A percentile compares a stretch with the other conserved stretches of the same genome.
These are phyloP conservation scores for Emmelina monodactyla DNA, from an alignment of 2,888 invertebrate genomes.

Conservation along the genomic window DNA sequence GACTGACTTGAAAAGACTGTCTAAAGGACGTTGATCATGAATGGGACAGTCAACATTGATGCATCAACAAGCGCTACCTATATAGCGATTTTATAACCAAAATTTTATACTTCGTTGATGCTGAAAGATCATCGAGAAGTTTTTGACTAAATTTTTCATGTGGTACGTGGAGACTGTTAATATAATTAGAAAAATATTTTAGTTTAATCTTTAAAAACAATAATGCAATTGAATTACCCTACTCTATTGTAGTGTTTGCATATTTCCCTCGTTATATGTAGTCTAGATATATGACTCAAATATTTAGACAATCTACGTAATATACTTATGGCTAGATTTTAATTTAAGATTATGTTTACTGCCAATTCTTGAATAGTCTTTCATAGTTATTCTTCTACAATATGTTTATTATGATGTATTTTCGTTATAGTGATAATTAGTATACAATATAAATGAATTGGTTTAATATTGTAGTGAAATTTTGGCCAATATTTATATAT, in stretches of 20 bases:
- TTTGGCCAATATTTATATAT: constrained; percentile 31
- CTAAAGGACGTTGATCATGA: constrained; percentile 41
- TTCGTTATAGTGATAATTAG: constrained; percentile 26
- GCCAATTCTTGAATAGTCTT: background rate
- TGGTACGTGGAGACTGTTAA: background rate
- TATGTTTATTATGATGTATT: background rate
- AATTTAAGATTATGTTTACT: background rate
- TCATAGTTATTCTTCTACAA: background rate
- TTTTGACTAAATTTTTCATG: background rate
- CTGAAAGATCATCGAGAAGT: background rate
- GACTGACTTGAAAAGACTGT: constrained; percentile 66
- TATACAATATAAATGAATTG: constrained; percentile 36
- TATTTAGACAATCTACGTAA: too few species aligned
- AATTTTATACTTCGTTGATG: too few species aligned
- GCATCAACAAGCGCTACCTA: too few species aligned
- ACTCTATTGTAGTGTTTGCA: background rate
- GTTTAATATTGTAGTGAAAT: constrained; percentile 53
- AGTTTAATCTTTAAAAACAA: background rate
- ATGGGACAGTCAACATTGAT: too few species aligned
- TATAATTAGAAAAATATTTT: constrained; percentile 1
- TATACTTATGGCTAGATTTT: constrained; percentile 1
- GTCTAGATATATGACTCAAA: too few species aligned
- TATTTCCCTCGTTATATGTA: background rate
- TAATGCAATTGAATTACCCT: background rate
- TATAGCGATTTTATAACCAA: too few species aligned